Base-by-base conservation (phyloP, 2,797 vertebrate species). In the Pristis pectinata region DNA sequence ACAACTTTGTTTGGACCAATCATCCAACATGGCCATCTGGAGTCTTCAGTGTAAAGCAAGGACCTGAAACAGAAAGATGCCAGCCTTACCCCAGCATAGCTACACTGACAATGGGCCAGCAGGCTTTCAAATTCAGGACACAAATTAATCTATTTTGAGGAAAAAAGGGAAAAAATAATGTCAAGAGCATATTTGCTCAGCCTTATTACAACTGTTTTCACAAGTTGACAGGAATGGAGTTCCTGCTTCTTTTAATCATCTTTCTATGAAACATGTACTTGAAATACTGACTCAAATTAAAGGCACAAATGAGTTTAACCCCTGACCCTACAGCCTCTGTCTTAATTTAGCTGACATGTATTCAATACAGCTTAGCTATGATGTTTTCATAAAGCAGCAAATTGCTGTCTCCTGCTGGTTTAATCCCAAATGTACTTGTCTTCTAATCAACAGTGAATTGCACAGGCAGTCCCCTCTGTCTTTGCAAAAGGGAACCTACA, bases 301-400 rank as follows among this genome's bases (percentile, higher is more conserved):
- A 87, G 30, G 1, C 83, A 87, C 13, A 87, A 87, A 87, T 87
- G 56, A 82, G 64, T 83, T 37, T 83, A 77, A 94, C 74, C 49
- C 72, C 34, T n/a, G 34, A 49, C 64, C 79, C 77, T 41, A 4
- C 74, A 61, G 64, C 56, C 72, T 94, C 59, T 37, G 77, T 61
- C 34, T 79, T 82, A 82, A 94, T 79, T 80, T 77, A 79, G n/a
- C 3, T 70, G 89, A 95, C 94, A 94, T 41, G 61, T 95, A 67
- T 70, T 82, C 94, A 83, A 67, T 82, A 82, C 59, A 53, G 85
- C 0, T 1, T 4, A 94, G 30, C 22, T 67, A 0, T 1, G 34
- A 0, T 0, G 19, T n/a, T 4, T 72, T 9, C 0, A 0, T 41
- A 44, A 49, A 94, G 0, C 0, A 94, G 56, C 19, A 53, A 37